phyloP scores from a whole-genome alignment of 2,797 vertebrate genomes.

The Acanthurus leucopareius region DNA sequence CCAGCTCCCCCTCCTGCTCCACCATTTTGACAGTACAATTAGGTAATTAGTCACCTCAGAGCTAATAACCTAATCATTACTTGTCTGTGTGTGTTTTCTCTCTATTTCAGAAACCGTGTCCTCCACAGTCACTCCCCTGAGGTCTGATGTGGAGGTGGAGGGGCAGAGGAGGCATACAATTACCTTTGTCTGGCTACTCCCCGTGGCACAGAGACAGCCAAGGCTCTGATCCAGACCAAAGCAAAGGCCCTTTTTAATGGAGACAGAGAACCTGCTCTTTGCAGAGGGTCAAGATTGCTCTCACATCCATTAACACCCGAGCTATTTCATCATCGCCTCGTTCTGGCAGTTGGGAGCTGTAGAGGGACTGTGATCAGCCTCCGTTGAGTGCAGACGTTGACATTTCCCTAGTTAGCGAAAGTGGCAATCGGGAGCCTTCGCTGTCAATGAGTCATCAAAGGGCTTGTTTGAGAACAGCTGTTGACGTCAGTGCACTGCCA shows the following conservation, averaged over 20 bases:
- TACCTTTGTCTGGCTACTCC: slow-evolving; percentile 74
- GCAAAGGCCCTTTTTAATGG: slow-evolving; percentile 64
- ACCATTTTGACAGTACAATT: slow-evolving; percentile 85
- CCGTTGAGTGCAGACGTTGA: slow-evolving; percentile 55
- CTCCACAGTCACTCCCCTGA: slow-evolving; percentile 70
- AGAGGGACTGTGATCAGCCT: slow-evolving; percentile 68
- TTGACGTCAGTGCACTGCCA: slow-evolving; percentile 77
- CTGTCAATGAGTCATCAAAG: slow-evolving; percentile 84
- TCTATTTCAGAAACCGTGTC: slow-evolving; percentile 75
- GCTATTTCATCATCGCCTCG: slow-evolving; percentile 71
- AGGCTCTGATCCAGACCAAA: slow-evolving; percentile 73
- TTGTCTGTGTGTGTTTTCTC: slow-evolving; percentile 76
- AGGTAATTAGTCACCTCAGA: slow-evolving; percentile 85
- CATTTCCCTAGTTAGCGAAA: slow-evolving; percentile 77
- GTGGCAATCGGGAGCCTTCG: slow-evolving; percentile 74
- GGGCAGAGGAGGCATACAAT: slow-evolving; percentile 60
- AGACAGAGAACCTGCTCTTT: slow-evolving; percentile 72
- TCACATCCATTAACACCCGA: slow-evolving; percentile 79
- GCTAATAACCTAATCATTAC: slow-evolving; percentile 87
- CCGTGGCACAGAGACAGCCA: slow-evolving; percentile 60
- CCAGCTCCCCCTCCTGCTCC: slow-evolving; percentile 57
- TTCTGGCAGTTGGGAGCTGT: slow-evolving; percentile 62
- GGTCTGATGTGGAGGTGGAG: slow-evolving; percentile 55
- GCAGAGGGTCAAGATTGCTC: slow-evolving; percentile 73
- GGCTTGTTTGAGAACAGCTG: slow-evolving; percentile 82